Conservation (phyloP, 1,140 invertebrate species). For the Acromyrmex charruanus region DNA sequence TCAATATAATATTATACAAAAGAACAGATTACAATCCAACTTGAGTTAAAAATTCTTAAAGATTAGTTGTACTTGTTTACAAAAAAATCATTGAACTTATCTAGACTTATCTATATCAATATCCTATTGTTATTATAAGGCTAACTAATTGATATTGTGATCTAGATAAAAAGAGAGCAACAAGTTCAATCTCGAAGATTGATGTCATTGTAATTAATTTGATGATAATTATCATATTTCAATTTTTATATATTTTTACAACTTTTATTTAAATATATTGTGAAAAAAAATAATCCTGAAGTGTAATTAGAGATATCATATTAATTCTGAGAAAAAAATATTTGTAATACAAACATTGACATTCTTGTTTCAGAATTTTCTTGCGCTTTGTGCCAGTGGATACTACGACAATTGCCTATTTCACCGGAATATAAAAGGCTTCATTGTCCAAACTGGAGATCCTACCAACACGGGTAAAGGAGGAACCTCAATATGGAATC, state of each 20-base stretch:
- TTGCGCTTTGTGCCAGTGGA: slow-evolving; percentile 97
- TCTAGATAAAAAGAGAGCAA: no score
- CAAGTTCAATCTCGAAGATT: no score
- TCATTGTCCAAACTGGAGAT: slow-evolving; percentile 99
- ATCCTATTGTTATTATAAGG: no score
- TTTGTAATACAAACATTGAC: neutral
- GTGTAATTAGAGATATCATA: neutral
- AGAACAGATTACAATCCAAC: no score
- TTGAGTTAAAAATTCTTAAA: no score
- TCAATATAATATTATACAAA: no score
- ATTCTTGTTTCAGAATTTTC: slow-evolving; percentile 93
- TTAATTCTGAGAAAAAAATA: no score
- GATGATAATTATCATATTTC: neutral
- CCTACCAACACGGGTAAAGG: slow-evolving; percentile 98
- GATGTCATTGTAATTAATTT: no score
- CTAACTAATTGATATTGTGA: no score
- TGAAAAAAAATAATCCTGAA: neutral
- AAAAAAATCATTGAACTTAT: no score
- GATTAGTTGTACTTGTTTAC: no score
- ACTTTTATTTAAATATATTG: neutral
- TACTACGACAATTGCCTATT: slow-evolving; percentile 98
- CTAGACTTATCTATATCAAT: no score
- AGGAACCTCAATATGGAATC: slow-evolving; percentile 96
- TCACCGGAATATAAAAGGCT: slow-evolving; percentile 99
- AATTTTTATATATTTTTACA: slow-evolving; percentile 9